A percentile compares a stretch with the other conserved stretches of the same genome.
Conservation (phyloP, 2,888 invertebrate species). For the Pecten maximus region DNA sequence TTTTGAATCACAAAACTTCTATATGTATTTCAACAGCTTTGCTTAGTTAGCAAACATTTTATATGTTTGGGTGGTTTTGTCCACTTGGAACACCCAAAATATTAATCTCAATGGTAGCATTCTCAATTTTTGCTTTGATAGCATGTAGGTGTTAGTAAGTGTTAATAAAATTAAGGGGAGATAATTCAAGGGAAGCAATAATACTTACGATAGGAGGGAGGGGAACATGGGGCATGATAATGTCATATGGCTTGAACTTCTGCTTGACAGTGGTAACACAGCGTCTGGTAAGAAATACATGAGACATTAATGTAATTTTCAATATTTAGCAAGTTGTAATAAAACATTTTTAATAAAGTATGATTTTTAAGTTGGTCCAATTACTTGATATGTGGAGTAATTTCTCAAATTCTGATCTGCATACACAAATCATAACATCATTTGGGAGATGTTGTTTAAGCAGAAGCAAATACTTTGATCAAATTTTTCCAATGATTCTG, state of each 20-base stretch:
- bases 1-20: neutral
- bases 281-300: slow-evolving; percentile 39
- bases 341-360: too few species aligned
- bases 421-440: too few species aligned
- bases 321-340: too few species aligned
- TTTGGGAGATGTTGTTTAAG: too few species aligned
- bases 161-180: slow-evolving; percentile 4
- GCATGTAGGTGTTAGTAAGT: neutral
- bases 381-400: too few species aligned
- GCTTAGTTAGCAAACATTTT: neutral
- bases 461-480: too few species aligned
- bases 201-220: slow-evolving; percentile 66
- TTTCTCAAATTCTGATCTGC: too few species aligned
- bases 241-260: slow-evolving; percentile 50
- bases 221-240: slow-evolving; percentile 55
- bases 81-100: neutral
- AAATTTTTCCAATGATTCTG: too few species aligned
- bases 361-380: too few species aligned
- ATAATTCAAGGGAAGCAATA: neutral
- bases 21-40: neutral
- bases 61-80: neutral
- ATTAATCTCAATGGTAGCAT: neutral
- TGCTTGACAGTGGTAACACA: slow-evolving; percentile 48
- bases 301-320: neutral
- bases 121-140: neutral